Evolutionary conservation across 2,888 invertebrate genomes (phyloP).

Genomic region (Phortica okadai): DNA sequence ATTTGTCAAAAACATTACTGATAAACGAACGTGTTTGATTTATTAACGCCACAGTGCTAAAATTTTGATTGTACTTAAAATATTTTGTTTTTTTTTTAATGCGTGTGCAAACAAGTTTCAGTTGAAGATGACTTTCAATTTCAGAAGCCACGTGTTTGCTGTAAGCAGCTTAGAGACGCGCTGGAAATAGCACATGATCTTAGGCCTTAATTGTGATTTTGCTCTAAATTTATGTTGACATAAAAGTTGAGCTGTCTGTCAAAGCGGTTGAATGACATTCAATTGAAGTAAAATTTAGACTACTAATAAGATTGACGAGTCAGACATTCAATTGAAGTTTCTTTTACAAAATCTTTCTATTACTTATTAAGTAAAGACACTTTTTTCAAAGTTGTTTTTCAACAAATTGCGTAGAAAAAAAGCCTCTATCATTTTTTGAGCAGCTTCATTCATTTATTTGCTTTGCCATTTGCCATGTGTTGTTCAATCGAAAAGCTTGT

Average conservation of each 20-base stretch:
- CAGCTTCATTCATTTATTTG: no score
- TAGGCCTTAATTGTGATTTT: background rate
- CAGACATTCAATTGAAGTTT: no score
- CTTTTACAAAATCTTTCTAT: no score
- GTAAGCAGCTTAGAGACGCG: background rate
- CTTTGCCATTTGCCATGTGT: background rate
- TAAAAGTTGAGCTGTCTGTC: no score
- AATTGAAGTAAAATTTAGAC: no score
- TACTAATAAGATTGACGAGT: no score
- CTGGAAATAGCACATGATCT: background rate
- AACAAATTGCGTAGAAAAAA: no score
- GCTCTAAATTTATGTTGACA: no score
- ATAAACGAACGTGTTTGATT: background rate
- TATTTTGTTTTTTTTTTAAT: background rate
- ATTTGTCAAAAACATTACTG: background rate
- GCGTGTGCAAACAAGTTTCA: background rate
- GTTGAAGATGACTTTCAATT: background rate
- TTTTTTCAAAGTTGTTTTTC: no score
- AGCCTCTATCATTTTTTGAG: no score
- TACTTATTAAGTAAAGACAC: no score
- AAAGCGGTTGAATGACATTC: no score
- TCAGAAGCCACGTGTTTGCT: background rate
- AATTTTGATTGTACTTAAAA: background rate
- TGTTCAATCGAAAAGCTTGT: background rate
- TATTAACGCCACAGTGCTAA: background rate